Evolutionary conservation across 2,888 invertebrate species (phyloP).

Genomic region (Melanchra persicariae): DNA sequence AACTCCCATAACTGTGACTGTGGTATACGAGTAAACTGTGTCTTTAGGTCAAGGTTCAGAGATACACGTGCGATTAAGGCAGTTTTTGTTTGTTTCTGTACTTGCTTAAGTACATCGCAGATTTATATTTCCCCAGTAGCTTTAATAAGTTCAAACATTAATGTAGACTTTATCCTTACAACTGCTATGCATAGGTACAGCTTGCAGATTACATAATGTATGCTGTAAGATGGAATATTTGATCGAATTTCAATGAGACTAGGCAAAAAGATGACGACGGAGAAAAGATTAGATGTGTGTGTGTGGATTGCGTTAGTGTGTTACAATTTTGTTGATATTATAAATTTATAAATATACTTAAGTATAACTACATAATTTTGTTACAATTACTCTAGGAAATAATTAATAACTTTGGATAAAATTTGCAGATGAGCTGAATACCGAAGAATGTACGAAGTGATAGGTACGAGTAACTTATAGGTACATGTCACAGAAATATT

Average conservation of each 20-base stretch:
- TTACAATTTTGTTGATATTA: too few relatives aligned
- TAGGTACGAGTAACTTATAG: too few relatives aligned
- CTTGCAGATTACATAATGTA: too few relatives aligned
- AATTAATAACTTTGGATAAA: neutral
- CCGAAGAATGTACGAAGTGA: neutral
- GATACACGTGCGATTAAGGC: constrained; percentile 31
- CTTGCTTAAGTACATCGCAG: neutral
- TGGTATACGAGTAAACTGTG: neutral
- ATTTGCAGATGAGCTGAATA: too few relatives aligned
- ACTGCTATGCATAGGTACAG: too few relatives aligned
- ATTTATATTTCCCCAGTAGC: neutral
- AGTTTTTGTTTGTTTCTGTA: constrained; percentile 5
- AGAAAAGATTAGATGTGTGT: too few relatives aligned
- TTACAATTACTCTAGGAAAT: neutral
- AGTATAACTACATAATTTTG: neutral
- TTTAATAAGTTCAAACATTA: neutral
- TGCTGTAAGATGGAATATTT: too few relatives aligned
- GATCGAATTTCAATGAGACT: too few relatives aligned
- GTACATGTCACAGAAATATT: too few relatives aligned
- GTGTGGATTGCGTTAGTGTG: too few relatives aligned
- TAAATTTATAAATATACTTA: too few relatives aligned
- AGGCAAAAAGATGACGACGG: too few relatives aligned
- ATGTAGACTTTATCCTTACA: neutral
- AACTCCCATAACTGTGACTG: constrained; percentile 9
- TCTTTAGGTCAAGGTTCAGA: constrained; percentile 36